A percentile compares a stretch with the other conserved stretches of the same genome.
phyloP scores from a whole-genome alignment of 2,888 invertebrate species.

The Aradus depressus region DNA sequence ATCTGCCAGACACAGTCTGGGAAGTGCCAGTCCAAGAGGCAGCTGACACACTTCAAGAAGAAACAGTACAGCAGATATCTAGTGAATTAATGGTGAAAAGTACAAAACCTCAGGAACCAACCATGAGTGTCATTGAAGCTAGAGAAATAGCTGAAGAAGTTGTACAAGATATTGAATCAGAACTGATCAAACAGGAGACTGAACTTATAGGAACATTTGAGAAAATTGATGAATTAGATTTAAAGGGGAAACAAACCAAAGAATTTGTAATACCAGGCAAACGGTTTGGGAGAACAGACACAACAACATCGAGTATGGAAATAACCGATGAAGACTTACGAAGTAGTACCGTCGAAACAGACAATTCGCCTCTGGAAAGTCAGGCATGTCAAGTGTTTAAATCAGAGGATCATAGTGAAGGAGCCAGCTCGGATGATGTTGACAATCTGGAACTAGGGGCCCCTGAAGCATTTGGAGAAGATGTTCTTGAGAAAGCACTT shows the following conservation, averaged over 20 bases:
- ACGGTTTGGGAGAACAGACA: conserved; percentile 39
- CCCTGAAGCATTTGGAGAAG: conserved; percentile 20
- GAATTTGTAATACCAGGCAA: conserved; percentile 38
- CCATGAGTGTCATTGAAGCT: too few relatives aligned
- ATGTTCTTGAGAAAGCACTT: conserved; percentile 54
- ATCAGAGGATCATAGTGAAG: conserved; percentile 25
- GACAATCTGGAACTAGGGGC: conserved; percentile 26
- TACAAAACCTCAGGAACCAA: conserved; percentile 35
- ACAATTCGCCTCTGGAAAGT: conserved; percentile 52
- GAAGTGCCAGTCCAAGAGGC: conserved; percentile 42
- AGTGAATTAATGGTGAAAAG: neutral
- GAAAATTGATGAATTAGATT: conserved; percentile 8
- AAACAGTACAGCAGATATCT: conserved; percentile 20
- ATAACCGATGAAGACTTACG: conserved; percentile 55
- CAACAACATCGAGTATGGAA: conserved; percentile 45
- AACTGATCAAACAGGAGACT: conserved; percentile 39
- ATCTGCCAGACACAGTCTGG: conserved; percentile 42
- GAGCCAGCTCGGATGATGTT: conserved; percentile 28
- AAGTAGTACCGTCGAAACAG: conserved; percentile 56
- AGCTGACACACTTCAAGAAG: conserved; percentile 15
- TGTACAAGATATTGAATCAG: conserved; percentile 44
- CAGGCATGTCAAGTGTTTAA: conserved; percentile 32
- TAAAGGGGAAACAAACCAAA: conserved; percentile 29
- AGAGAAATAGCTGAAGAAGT: conserved; percentile 42
- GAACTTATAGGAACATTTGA: conserved; percentile 20